A percentile compares a stretch with the other conserved stretches of the same genome.
phyloP scores from a whole-genome alignment of 2,888 invertebrate species.

The Oxytorus armatus region DNA sequence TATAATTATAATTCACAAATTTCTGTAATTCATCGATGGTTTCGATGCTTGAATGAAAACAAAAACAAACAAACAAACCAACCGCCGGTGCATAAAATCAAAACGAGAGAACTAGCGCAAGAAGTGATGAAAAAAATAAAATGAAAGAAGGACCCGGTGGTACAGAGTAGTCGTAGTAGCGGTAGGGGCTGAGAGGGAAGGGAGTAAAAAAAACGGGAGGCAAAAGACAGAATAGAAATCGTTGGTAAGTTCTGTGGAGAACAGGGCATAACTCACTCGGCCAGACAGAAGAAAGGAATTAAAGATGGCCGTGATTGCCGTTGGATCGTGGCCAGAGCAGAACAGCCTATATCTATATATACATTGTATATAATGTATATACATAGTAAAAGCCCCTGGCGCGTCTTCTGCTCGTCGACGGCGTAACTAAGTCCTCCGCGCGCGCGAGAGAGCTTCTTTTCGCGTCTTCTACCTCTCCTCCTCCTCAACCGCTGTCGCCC shows the following conservation, averaged over 20 bases:
- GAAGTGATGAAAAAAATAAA: slow-evolving; percentile 59
- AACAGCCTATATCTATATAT: slow-evolving; percentile 58
- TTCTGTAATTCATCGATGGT: slow-evolving; percentile 53
- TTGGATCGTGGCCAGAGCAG: slow-evolving; percentile 78
- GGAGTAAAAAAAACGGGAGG: slow-evolving; percentile 47
- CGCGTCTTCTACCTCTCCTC: slow-evolving; percentile 36
- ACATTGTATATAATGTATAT: slow-evolving; percentile 48
- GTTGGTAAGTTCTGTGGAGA: slow-evolving; percentile 70
- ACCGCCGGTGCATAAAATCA: slow-evolving; percentile 24
- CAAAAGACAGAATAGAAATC: slow-evolving; percentile 71
- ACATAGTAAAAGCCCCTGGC: slow-evolving; percentile 52
- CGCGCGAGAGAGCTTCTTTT: slow-evolving; percentile 64
- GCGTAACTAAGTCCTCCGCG: slow-evolving; percentile 76
- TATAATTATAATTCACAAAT: slow-evolving; percentile 55
- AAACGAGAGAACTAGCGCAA: slow-evolving; percentile 19
- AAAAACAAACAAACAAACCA: too few relatives aligned
- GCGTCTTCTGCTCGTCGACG: slow-evolving; percentile 66
- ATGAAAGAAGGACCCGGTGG: slow-evolving; percentile 43
- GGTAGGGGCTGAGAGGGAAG: slow-evolving; percentile 26
- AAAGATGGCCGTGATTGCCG: slow-evolving; percentile 79
- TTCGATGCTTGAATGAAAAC: not conserved
- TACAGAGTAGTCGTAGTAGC: slow-evolving; percentile 44
- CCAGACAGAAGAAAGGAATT: slow-evolving; percentile 78
- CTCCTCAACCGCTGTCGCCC: slow-evolving; percentile 12
- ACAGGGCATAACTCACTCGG: slow-evolving; percentile 75